Evolutionary conservation across 2,797 vertebrate genomes (phyloP), one percentile per base, ranked within the genome.

Genomic region (Hylomyscus alleni): DNA sequence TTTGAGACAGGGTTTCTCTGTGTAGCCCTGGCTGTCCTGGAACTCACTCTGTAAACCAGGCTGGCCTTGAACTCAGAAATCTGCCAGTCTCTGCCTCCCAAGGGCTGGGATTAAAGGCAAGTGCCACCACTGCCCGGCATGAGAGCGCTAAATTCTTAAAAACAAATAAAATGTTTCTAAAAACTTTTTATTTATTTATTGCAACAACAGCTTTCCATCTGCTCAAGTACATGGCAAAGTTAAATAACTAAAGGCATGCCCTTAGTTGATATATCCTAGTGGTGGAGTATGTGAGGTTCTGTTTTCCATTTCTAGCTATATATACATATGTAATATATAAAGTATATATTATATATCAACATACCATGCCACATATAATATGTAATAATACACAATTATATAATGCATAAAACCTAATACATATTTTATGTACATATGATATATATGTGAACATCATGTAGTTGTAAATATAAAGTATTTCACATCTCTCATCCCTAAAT

Each of bases 71-170:
- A n/a, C n/a, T n/a, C n/a, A n/a, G n/a, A n/a, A n/a, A n/a, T n/a
- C n/a, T n/a, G n/a, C n/a, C n/a, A n/a, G n/a, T n/a, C n/a, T n/a
- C n/a, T n/a, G n/a, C n/a, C n/a, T n/a, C n/a, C n/a, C n/a, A n/a
- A n/a, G n/a, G n/a, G n/a, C n/a, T n/a, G n/a, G n/a, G n/a, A n/a
- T n/a, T n/a, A n/a, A n/a, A n/a, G n/a, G n/a, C n/a, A n/a, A n/a
- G n/a, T n/a, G n/a, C n/a, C n/a, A n/a, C n/a, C n/a, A n/a, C n/a
- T n/a, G n/a, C n/a, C n/a, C n/a, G n/a, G n/a, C n/a, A n/a, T n/a
- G n/a, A n/a, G n/a, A n/a, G n/a, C n/a, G n/a, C n/a, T n/a, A 83
- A 62, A 77, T n/a, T 54, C 77, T 80, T 34, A 78, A 78, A 78
- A 54, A 80, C 11, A 4, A 83, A 44, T 29, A 47, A 47, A 76